These are phyloP conservation scores for Brachyptera risi DNA, from an alignment of 2,888 invertebrate genomes.

Conservation along the genomic window DNA sequence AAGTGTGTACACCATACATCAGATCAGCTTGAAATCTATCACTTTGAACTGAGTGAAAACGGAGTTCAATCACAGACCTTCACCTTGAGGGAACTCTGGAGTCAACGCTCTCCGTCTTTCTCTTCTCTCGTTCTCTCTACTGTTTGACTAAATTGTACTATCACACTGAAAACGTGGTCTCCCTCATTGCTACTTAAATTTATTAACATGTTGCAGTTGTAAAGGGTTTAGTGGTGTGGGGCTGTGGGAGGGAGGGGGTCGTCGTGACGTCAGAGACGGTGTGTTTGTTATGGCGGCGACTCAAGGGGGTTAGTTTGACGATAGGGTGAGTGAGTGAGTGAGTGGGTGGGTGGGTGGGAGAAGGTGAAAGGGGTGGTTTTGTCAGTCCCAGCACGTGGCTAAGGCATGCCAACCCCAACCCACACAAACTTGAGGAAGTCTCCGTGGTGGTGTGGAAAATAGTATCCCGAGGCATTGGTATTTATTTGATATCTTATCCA, in stretches of 20 bases:
- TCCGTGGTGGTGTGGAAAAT: too few species aligned
- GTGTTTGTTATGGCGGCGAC: constrained; percentile 31
- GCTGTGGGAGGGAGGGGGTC: constrained; percentile 8
- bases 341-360: constrained; percentile 6
- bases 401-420: not conserved
- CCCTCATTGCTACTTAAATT: constrained; percentile 3
- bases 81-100: too few species aligned
- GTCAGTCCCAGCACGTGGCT: constrained; percentile 24
- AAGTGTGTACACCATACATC: too few species aligned
- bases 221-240: not conserved
- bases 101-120: too few species aligned
- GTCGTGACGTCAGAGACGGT: constrained; percentile 28
- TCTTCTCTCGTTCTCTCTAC: too few species aligned
- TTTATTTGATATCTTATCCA: not conserved
- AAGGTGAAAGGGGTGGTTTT: not conserved
- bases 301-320: constrained; percentile 23
- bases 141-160: too few species aligned
- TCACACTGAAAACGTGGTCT: too few species aligned
- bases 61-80: too few species aligned
- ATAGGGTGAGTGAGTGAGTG: constrained; percentile 2
- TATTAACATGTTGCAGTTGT: constrained; percentile 20
- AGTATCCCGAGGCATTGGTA: too few species aligned
- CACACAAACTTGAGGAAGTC: not conserved
- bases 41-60: too few species aligned
- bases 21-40: too few species aligned